A percentile compares a stretch with the other conserved stretches of the same genome.
Conservation (phyloP, 2,797 vertebrate species). For the Myotis myotis region DNA sequence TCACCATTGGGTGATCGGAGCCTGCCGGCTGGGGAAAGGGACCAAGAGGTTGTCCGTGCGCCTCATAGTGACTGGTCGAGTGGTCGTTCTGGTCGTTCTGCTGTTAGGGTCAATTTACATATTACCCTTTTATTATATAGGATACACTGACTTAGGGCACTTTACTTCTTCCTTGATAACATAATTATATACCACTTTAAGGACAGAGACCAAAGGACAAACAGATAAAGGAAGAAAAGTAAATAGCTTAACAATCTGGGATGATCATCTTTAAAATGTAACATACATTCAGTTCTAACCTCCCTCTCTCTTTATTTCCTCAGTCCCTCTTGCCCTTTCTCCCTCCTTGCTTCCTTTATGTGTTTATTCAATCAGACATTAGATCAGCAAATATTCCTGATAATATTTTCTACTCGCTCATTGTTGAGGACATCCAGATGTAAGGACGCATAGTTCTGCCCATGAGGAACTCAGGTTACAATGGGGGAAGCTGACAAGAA, state of each 20-base stretch:
- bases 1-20: too few species aligned
- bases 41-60: too few species aligned
- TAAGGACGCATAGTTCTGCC: neutral
- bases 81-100: too few species aligned
- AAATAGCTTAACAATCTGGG: neutral
- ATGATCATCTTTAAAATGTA: neutral
- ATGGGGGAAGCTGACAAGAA: neutral
- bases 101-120: too few species aligned
- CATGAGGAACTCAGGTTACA: neutral
- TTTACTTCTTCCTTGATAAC: neutral
- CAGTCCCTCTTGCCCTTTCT: too few species aligned
- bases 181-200: neutral
- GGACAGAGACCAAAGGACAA: neutral
- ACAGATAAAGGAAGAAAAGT: neutral
- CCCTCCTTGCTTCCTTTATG: neutral
- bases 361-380: neutral
- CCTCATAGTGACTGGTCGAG: too few species aligned
- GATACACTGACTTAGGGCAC: neutral
- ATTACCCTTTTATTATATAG: too few species aligned
- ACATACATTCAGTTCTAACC: neutral
- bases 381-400: neutral
- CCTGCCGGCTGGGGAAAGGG: too few species aligned
- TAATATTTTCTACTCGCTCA: neutral
- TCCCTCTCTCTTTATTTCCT: neutral
- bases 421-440: neutral